Conservation (phyloP, 2,113 vertebrate genomes). For the Colius striatus region DNA sequence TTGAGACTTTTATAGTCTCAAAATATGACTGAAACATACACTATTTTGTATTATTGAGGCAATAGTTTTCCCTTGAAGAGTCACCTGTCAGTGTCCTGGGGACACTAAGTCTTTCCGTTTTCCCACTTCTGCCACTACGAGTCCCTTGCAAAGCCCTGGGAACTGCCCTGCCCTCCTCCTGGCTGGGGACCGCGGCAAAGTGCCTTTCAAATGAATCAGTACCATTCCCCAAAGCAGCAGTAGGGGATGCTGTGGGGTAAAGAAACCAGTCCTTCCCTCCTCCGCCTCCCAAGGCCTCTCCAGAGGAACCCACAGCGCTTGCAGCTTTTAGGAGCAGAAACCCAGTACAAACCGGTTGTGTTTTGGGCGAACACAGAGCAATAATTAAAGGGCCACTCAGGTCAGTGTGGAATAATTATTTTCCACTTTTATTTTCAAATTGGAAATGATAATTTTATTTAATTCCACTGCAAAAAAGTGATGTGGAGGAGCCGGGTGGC, state of each 20-base stretch:
- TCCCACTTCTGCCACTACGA: neutral
- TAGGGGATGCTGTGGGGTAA: constrained; percentile 31
- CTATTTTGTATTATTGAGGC: neutral
- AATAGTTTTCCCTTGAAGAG: neutral
- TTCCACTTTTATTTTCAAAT: constrained; percentile 29
- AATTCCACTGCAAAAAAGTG: neutral
- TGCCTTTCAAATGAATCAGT: neutral
- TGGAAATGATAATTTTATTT: neutral
- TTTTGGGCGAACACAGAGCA: neutral
- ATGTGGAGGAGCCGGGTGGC: neutral
- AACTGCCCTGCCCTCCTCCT: neutral
- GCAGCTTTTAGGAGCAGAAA: neutral
- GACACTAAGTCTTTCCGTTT: neutral
- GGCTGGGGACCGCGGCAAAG: rapidly evolving
- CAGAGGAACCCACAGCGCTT: neutral
- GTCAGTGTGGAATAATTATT: neutral
- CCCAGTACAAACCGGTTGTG: neutral
- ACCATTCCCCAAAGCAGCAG: neutral
- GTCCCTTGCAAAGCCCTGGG: neutral
- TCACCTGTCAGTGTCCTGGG: neutral
- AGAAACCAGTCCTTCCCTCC: neutral
- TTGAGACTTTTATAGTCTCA: neutral
- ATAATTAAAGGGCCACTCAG: neutral
- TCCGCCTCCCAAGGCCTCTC: neutral
- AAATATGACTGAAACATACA: neutral